Evolutionary conservation across 1,140 invertebrate species (phyloP).

Genomic region (Drosophila serrata): DNA sequence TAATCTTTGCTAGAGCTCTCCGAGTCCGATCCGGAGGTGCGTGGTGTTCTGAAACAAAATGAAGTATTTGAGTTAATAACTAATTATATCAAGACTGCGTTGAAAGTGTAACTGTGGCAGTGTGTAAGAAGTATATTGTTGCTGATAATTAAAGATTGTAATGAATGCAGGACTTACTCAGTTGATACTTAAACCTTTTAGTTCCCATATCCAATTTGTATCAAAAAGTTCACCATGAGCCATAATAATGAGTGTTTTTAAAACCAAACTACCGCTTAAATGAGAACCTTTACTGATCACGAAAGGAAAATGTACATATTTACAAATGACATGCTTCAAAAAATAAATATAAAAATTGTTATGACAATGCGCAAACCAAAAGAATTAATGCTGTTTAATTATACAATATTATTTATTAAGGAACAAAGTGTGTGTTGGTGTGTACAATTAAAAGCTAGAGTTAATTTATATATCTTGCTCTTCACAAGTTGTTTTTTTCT

Average conservation of each 20-base stretch:
- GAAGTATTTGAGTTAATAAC: constrained; percentile 8
- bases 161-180: constrained; percentile 63
- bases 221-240: constrained; percentile 19
- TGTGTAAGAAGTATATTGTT: neutral
- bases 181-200: constrained; percentile 45
- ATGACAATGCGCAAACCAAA: constrained; percentile 50
- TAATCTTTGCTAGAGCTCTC: constrained; percentile 84
- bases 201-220: constrained; percentile 4
- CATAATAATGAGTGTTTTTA: constrained; percentile 16
- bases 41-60: constrained; percentile 67
- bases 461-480: constrained; percentile 58
- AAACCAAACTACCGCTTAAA: constrained; percentile 36
- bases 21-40: constrained; percentile 78
- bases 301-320: constrained; percentile 34
- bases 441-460: constrained; percentile 68
- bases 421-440: constrained; percentile 54
- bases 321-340: constrained; percentile 46
- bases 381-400: constrained; percentile 65
- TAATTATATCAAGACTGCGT: neutral
- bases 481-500: constrained; percentile 15
- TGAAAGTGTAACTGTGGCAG: constrained; percentile 13
- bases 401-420: constrained; percentile 78
- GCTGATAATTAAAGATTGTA: constrained; percentile 11
- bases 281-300: constrained; percentile 19
- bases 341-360: constrained; percentile 24